These are phyloP conservation scores for Apolygus lucorum DNA, from an alignment of 1,140 invertebrate species.

Conservation along the genomic window DNA sequence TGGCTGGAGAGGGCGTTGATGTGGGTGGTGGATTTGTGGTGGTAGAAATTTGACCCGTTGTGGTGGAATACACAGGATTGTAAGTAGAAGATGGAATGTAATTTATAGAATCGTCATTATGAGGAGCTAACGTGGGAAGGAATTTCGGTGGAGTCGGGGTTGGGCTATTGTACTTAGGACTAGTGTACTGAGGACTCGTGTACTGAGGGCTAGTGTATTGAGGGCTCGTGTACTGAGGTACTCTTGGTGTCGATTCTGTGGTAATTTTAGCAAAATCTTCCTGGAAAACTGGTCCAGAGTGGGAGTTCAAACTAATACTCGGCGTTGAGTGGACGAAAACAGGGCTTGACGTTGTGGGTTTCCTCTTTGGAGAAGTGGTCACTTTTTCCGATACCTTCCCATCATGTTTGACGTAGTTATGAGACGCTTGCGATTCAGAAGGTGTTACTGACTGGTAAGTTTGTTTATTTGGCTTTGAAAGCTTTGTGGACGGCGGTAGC, in stretches of 20 bases:
- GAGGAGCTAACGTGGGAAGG: background rate
- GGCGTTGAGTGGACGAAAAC: background rate
- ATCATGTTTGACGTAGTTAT: conserved; percentile 33
- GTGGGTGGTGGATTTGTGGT: conserved; percentile 2
- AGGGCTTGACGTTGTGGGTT: conserved; percentile 11
- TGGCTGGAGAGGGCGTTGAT: conserved; percentile 8
- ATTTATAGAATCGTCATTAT: background rate
- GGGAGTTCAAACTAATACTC: conserved; percentile 18
- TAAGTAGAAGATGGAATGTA: background rate
- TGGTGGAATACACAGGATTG: background rate
- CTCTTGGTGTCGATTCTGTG: conserved; percentile 17
- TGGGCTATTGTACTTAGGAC: no score
- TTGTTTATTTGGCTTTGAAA: conserved; percentile 18
- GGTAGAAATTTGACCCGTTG: background rate
- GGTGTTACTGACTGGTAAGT: conserved; percentile 24
- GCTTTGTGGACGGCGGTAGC: conserved; percentile 51
- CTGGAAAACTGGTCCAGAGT: conserved; percentile 10
- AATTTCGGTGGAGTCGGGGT: no score
- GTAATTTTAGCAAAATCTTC: conserved; percentile 3
- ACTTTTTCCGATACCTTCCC: no score
- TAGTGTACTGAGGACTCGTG: no score
- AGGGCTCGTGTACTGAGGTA: conserved; percentile 4
- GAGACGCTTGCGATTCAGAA: conserved; percentile 26
- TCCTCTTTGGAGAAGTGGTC: conserved; percentile 27
- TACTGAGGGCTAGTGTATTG: background rate